Evolutionary conservation across 1,140 invertebrate genomes (phyloP), one percentile per base, ranked within the genome.

Genomic region (Berghia stephanieae): DNA sequence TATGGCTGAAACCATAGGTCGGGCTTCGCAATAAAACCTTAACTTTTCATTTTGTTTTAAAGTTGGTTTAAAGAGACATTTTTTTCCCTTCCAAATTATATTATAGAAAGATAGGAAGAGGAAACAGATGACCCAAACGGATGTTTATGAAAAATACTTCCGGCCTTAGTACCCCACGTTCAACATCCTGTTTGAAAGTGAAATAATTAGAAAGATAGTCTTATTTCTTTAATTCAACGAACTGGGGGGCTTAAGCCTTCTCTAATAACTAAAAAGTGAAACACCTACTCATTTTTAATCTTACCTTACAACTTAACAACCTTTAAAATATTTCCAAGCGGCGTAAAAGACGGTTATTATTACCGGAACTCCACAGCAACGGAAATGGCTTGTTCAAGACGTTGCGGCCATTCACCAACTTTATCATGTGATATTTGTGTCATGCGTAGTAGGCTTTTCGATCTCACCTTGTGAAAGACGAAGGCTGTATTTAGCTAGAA

Each of bases 91-190:
- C 34, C 52, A 6, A 38, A 36, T 42, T 46, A 49, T 24, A 49
- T 67, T 13, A 21, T 8, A 36, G n/a, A 24, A 38, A n/a, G 43
- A 68, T 67, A 78, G 78, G 80, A 84, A 84, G 82, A 87, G 86
- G 86, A 87, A 87, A 87, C 85, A 80, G 82, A 86, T 83, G 85
- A 85, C 83, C 81, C 72, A 82, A 82, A 82, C 82, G 82, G 81
- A 83, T 83, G 81, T 80, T 83, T 83, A 80, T 79, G 81, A 83
- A 82, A 78, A 86, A 87, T 86, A 87, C 86, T 86, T 87, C 86
- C 86, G 86, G 86, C 85, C 72, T 60, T 80, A 63, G 43, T 63
- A 77, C 81, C 79, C 80, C 82, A 85, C 84, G 84, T 80, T 83
- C 81, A 80, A 86, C 84, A 86, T 86, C 85, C 85, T 86, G 85